Evolutionary conservation across 2,888 invertebrate genomes (phyloP).

Genomic region (Drosophila anomalipes): DNA sequence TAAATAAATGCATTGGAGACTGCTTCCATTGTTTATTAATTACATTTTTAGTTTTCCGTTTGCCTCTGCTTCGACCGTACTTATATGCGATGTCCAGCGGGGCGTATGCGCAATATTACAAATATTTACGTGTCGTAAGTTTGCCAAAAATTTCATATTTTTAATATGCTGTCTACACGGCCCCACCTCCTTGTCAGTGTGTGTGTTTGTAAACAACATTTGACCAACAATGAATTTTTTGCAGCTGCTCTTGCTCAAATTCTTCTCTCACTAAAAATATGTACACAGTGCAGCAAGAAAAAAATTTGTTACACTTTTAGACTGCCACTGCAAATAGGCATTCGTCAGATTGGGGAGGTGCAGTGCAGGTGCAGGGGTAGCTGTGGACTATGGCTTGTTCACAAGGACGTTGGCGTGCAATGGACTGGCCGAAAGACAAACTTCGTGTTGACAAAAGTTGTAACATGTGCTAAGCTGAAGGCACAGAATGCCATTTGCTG

Average conservation of each 20-base stretch:
- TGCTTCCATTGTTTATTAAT: slow-evolving; percentile 1
- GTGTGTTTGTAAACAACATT: slow-evolving; percentile 48
- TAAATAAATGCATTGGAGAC: neutral
- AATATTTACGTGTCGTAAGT: slow-evolving; percentile 44
- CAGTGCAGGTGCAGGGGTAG: neutral
- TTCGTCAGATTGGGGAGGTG: neutral
- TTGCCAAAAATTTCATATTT: slow-evolving; percentile 35
- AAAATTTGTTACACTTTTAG: slow-evolving; percentile 37
- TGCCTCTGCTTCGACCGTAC: neutral
- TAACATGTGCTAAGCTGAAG: slow-evolving; percentile 42
- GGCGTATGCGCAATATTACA: slow-evolving; percentile 44
- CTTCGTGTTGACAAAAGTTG: slow-evolving; percentile 61
- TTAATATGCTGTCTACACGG: slow-evolving; percentile 26
- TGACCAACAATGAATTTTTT: slow-evolving; percentile 28
- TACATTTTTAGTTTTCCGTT: neutral
- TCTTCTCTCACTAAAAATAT: slow-evolving; percentile 11
- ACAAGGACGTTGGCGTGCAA: slow-evolving; percentile 6
- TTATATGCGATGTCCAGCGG: neutral
- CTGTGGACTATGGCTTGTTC: neutral
- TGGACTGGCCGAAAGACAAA: slow-evolving; percentile 42
- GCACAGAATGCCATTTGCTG: slow-evolving; percentile 44
- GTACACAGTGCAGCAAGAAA: slow-evolving; percentile 5
- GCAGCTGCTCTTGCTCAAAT: slow-evolving; percentile 42
- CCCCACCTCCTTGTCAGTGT: slow-evolving; percentile 4
- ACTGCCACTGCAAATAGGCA: slow-evolving; percentile 5